Base-by-base conservation (phyloP, 2,797 vertebrate genomes). In the Coluber constrictor region DNA sequence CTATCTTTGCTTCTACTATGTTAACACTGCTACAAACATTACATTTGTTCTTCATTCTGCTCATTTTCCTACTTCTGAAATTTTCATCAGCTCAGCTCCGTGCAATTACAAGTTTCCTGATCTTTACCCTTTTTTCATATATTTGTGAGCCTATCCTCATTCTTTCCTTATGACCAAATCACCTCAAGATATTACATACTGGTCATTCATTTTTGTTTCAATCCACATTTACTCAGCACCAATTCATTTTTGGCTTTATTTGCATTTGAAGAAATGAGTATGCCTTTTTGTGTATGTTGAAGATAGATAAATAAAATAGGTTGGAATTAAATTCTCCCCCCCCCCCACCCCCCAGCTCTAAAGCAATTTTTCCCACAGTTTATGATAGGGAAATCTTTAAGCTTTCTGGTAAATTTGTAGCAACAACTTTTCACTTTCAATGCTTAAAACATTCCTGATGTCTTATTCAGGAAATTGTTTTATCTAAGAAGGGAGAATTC, bases 301-400 rank as follows among this genome's bases (percentile, higher is more conserved):
- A 47, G 27, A 47, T 29, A 94, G 91, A 88, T 94, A 96, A 97
- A 95, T 88, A 92, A 94, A 93, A 89, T 16, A 86, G 55, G 93
- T 87, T 90, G 93, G 93, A 91, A 91, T 94, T 95, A 95, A 74
- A 8, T 32, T 3, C 13, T 4, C 56, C 4, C 5, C 3, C 16
- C 7, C 3, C 3, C 7, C 7, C n/a, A n/a, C n/a, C 32, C 16
- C 3, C 95, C 51, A 54, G 93, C 89, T 94, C 88, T 92, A 92
- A 95, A 93, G 93, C 95, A 96, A 95, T 96, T 95, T 97, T 97
- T 96, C 96, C 95, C 95, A 97, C 92, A 95, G 93, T 37, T 92
- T 94, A 95, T 94, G 95, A 96, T 27, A 59, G 93, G 91, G 66
- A 94, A 96, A 96, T 96, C 94, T 94, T 90, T 90, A 95, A 93